Evolutionary conservation across 2,888 invertebrate genomes (phyloP).

Genomic region (Spialia ferax): DNA sequence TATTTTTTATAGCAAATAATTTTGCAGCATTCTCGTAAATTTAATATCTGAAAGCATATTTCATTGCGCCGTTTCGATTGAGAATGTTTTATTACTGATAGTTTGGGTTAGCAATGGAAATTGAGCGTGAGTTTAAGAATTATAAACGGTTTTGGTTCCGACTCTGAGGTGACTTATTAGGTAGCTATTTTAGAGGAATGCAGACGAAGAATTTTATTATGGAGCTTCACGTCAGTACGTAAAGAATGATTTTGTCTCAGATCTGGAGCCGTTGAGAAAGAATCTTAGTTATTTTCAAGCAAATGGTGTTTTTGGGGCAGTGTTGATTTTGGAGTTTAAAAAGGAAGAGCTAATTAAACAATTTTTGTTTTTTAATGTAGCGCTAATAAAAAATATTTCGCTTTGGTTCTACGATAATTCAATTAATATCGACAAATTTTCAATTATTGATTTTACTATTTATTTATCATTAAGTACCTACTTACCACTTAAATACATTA

Average conservation of each 20-base stretch:
- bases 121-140: conserved; percentile 25
- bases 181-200: conserved; percentile 23
- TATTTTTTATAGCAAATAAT: conserved; percentile 22
- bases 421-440: no score
- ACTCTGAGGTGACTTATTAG: background rate
- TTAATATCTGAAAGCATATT: background rate
- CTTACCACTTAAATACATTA: no score
- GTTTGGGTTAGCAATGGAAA: conserved; percentile 8
- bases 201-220: conserved; percentile 29
- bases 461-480: no score
- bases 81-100: background rate
- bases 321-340: background rate
- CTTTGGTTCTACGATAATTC: background rate
- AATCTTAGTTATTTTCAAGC: background rate
- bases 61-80: background rate
- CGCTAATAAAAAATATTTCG: background rate
- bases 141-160: conserved; percentile 14
- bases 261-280: conserved; percentile 1
- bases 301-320: background rate
- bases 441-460: no score
- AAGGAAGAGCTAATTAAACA: background rate
- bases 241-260: conserved; percentile 14
- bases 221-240: background rate
- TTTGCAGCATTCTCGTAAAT: conserved; percentile 30
- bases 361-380: background rate